Evolutionary conservation across 2,888 invertebrate genomes (phyloP), one percentile per base, ranked within the genome.

Genomic region (Theretra japonica): DNA sequence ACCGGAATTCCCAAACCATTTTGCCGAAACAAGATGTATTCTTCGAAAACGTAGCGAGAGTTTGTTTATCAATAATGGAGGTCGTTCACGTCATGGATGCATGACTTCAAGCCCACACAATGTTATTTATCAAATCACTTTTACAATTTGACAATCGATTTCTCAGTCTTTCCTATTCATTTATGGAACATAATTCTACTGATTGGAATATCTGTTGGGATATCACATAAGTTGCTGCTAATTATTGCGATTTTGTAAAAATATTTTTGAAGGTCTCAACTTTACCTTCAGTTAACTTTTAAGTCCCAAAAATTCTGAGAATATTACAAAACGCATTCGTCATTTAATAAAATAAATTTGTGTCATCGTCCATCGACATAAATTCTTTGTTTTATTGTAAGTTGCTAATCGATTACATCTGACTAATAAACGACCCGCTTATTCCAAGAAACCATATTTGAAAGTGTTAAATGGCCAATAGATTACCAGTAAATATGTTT

Each of bases 1-100:
- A 69, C 74, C 77, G 77, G 86, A 87, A 82, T 80, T 86, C 88
- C 79, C 82, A 85, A 86, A 80, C 82, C 82, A 74, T 83, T 83
- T 84, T 80, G 79, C 75, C 82, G 80, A 88, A 85, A 86, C 80
- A 90, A 92, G 92, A 91, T 90, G 86, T 76, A 77, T 93, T 93
- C 93, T 84, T 84, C 86, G 93, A 90, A 92, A 82, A 79, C 78
- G 79, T 82, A 77, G 79, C 82, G 86, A 88, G 88, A 87, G 83
- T 87, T 85, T 87, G 83, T 86, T 84, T 86, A 82, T 83, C 80
- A 79, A 81, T 80, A 83, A 83, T 83, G 77, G 84, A 88, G 85
- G 87, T 83, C 85, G 79, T 81, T 80, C 79, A 77, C 81, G 82
- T 84, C 84, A 82, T 76, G 73, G 56, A 50, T 48, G 25, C 62